Percentiles rank a stretch among this genome's conserved stretches.
These are phyloP conservation scores for Pardalotus punctatus DNA, from an alignment of 2,113 vertebrate species.

Conservation along the genomic window DNA sequence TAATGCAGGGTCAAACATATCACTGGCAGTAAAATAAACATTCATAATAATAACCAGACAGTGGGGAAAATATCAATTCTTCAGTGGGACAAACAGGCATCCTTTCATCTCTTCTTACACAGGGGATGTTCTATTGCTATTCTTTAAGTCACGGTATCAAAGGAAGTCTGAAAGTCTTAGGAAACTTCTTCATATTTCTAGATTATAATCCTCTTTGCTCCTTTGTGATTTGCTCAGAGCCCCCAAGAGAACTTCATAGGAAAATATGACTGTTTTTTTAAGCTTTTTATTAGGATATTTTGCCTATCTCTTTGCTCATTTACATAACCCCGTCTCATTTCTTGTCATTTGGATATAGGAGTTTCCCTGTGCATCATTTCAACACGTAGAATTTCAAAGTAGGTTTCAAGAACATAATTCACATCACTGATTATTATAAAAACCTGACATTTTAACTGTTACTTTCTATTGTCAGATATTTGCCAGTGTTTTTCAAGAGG, in stretches of 20 bases:
- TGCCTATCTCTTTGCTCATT: background rate
- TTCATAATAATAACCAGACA: background rate
- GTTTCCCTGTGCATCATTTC: background rate
- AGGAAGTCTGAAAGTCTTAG: background rate
- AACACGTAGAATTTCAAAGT: background rate
- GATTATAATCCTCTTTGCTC: background rate
- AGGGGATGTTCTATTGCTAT: background rate
- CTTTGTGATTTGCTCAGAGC: background rate
- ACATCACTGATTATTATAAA: background rate
- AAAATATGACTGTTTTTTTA: background rate
- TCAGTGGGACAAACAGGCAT: background rate
- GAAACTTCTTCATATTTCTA: background rate
- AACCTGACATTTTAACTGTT: background rate
- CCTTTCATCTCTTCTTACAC: background rate
- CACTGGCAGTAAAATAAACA: background rate
- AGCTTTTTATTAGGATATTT: background rate
- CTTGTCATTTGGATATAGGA: background rate
- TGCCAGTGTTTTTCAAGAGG: background rate
- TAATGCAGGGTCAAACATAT: background rate
- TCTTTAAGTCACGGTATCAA: background rate
- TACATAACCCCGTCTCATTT: background rate
- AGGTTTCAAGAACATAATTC: background rate
- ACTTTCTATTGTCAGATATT: background rate
- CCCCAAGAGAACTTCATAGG: background rate
- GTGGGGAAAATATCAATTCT: background rate